phyloP scores from a whole-genome alignment of 2,888 invertebrate genomes.

The Aporophyla lueneburgensis region DNA sequence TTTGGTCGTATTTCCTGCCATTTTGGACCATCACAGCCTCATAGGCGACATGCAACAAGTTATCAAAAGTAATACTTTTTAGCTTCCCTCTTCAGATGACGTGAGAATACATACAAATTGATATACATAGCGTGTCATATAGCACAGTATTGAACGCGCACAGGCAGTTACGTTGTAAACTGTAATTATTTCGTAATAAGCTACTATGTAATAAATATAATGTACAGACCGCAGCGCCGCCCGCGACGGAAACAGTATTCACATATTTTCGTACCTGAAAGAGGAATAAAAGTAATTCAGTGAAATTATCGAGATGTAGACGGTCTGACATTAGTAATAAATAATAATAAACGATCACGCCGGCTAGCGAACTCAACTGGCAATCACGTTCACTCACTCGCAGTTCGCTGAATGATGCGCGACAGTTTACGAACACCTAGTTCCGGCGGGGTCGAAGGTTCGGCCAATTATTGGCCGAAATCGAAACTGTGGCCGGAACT shows the following conservation, averaged over 20 bases:
- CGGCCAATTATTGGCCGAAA: too few relatives aligned
- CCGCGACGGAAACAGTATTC: conserved; percentile 62
- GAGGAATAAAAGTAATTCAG: background rate
- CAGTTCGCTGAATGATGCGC: too few relatives aligned
- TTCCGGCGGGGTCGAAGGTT: too few relatives aligned
- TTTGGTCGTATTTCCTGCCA: background rate
- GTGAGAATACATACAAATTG: conserved; percentile 26
- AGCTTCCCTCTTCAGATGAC: conserved; percentile 3
- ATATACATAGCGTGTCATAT: conserved; percentile 37
- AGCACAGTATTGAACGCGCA: conserved; percentile 37
- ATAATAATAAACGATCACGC: too few relatives aligned
- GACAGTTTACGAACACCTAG: too few relatives aligned
- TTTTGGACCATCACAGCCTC: background rate
- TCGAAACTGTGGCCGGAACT: too few relatives aligned
- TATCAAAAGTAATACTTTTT: background rate
- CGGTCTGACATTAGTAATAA: background rate
- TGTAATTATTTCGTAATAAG: conserved; percentile 52
- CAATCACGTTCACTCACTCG: too few relatives aligned
- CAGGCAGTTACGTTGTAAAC: conserved; percentile 50
- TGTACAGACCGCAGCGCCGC: conserved; percentile 64
- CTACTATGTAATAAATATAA: conserved; percentile 46
- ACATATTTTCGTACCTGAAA: conserved; percentile 52
- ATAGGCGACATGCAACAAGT: background rate
- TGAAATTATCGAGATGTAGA: background rate
- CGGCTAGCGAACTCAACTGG: too few relatives aligned